Conservation (phyloP, 2,888 invertebrate species). For the Drosophila yooni region DNA sequence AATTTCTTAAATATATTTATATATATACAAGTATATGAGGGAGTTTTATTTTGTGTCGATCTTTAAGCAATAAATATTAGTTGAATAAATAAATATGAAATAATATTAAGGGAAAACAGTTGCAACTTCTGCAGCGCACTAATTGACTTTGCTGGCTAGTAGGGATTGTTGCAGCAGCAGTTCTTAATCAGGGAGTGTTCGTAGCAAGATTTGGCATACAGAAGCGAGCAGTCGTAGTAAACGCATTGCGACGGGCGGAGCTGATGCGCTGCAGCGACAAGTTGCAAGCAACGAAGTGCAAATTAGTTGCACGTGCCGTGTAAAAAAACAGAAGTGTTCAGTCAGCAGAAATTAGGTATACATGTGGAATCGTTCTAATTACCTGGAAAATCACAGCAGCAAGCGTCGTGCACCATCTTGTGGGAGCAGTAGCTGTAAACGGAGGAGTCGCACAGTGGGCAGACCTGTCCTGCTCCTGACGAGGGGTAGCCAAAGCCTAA, state of each 20-base stretch:
- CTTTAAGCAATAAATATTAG: not conserved
- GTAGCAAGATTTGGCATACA: conserved; percentile 90
- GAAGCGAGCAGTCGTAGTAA: conserved; percentile 89
- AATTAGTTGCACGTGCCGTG: not conserved
- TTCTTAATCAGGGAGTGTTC: conserved; percentile 90
- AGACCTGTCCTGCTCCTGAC: conserved; percentile 80
- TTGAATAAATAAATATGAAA: not conserved
- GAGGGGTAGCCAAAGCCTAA: conserved; percentile 18
- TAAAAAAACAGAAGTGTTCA: not conserved
- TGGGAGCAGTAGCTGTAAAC: conserved; percentile 91
- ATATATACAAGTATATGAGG: not conserved
- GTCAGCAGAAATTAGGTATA: not conserved
- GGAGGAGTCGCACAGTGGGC: conserved; percentile 91
- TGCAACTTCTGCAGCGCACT: no score
- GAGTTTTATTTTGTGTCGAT: not conserved
- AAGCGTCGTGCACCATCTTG: conserved; percentile 91
- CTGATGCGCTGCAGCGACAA: conserved; percentile 11
- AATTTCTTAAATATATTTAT: not conserved
- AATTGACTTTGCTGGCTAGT: conserved; percentile 35
- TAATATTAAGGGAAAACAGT: not conserved
- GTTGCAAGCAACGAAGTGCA: conserved; percentile 60
- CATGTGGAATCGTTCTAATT: conserved; percentile 31
- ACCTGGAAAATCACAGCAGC: conserved; percentile 88
- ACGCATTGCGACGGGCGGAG: conserved; percentile 86
- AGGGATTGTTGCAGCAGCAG: conserved; percentile 89